Percentiles rank a stretch among this genome's conserved stretches.
Evolutionary conservation across 2,113 vertebrate species (phyloP).

Genomic region (Columba livia): DNA sequence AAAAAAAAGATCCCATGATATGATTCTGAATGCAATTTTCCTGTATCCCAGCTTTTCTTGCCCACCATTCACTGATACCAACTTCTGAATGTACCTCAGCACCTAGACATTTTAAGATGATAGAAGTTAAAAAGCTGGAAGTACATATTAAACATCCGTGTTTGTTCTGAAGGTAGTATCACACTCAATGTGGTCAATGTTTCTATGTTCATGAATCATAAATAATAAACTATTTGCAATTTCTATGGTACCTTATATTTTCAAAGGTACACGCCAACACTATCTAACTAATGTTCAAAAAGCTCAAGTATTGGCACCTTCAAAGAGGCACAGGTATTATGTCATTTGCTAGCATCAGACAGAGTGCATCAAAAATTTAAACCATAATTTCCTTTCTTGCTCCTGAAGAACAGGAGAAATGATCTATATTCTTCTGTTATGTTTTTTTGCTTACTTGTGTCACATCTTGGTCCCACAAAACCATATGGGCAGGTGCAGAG

Average conservation of each 20-base stretch:
- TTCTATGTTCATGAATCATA: not conserved
- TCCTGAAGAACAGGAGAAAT: not conserved
- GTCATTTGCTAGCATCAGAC: not conserved
- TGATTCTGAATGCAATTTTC: not conserved
- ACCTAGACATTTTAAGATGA: not conserved
- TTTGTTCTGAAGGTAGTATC: not conserved
- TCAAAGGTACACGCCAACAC: not conserved
- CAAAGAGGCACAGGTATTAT: not conserved
- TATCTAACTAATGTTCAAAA: not conserved
- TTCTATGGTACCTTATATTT: not conserved
- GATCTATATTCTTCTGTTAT: not conserved
- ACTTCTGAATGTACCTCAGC: not conserved
- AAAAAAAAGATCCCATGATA: not conserved
- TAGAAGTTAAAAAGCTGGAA: not conserved
- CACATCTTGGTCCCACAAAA: conserved; percentile 89
- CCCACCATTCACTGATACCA: not conserved
- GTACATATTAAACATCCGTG: not conserved
- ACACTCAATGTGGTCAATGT: not conserved
- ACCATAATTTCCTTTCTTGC: not conserved
- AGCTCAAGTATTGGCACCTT: not conserved
- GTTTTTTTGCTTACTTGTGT: conserved; percentile 83
- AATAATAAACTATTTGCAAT: not conserved
- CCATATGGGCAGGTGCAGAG: conserved; percentile 90
- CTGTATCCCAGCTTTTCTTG: not conserved
- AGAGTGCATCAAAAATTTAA: not conserved